Conservation (phyloP, 2,888 invertebrate genomes). For the Alcis repandata region DNA sequence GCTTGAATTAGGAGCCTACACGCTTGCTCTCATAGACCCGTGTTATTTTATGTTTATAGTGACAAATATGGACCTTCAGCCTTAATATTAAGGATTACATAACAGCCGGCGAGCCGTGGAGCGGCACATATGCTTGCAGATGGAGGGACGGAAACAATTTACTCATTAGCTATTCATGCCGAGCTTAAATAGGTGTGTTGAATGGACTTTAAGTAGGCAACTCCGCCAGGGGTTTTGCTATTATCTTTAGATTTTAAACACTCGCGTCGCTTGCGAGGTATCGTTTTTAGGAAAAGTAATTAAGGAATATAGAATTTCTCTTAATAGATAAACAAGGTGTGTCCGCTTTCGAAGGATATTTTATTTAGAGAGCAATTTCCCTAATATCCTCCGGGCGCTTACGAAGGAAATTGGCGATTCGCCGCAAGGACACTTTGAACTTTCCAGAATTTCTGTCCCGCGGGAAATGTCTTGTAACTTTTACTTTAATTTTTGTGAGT, state of each 20-base stretch:
- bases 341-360: slow-evolving; percentile 54
- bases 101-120: slow-evolving; percentile 45
- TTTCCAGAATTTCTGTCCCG: slow-evolving; percentile 58
- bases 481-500: slow-evolving; percentile 21
- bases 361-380: slow-evolving; percentile 72
- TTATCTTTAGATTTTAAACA: slow-evolving; percentile 41
- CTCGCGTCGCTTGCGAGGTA: neutral
- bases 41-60: slow-evolving; percentile 66
- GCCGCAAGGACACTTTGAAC: slow-evolving; percentile 65
- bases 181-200: slow-evolving; percentile 51
- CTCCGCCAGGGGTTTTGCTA: slow-evolving; percentile 19
- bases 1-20: slow-evolving; percentile 65
- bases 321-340: slow-evolving; percentile 54
- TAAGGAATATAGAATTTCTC: slow-evolving; percentile 29
- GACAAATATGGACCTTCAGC: slow-evolving; percentile 65
- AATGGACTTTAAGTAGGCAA: slow-evolving; percentile 42
- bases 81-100: slow-evolving; percentile 58
- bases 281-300: slow-evolving; percentile 22
- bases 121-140: slow-evolving; percentile 50
- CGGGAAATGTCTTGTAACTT: slow-evolving; percentile 52
- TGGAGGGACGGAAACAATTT: slow-evolving; percentile 57
- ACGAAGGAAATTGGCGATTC: slow-evolving; percentile 70
- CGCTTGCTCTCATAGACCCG: slow-evolving; percentile 57
- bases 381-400: slow-evolving; percentile 67
- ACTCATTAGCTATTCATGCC: slow-evolving; percentile 64